Conservation (phyloP, 53 echinoderm and acorn worm species). For the Apostichopus leukothele region DNA sequence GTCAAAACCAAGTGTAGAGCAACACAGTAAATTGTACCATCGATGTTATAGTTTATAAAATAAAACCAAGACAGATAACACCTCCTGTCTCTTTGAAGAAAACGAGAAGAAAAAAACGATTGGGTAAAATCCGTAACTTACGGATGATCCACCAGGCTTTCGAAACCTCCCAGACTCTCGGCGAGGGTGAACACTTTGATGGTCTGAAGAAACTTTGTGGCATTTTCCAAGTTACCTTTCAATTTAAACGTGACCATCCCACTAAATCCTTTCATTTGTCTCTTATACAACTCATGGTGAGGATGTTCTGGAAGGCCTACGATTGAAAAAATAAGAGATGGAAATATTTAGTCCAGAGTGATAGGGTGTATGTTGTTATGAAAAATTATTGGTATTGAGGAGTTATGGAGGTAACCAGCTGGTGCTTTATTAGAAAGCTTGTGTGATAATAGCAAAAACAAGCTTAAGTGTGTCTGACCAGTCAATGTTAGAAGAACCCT, state of each 20-base stretch:
- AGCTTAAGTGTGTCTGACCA: no score
- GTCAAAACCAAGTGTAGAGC: no score
- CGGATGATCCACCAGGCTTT: slow-evolving; percentile 91
- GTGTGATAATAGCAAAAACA: no score
- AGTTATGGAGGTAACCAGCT: no score
- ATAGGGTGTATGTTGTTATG: no score
- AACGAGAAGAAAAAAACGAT: background rate
- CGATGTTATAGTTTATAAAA: background rate
- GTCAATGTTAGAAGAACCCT: no score
- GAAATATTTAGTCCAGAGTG: no score
- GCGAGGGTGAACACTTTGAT: slow-evolving; percentile 90
- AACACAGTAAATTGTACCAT: no score
- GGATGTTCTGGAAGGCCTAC: slow-evolving; percentile 91
- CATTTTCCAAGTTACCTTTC: slow-evolving; percentile 78
- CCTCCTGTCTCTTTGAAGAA: no score
- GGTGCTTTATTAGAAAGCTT: no score
- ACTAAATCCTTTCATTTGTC: slow-evolving; percentile 91
- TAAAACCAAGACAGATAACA: background rate
- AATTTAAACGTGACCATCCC: slow-evolving; percentile 89
- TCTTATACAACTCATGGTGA: slow-evolving; percentile 79
- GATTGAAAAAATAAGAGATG: no score
- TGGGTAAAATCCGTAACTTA: slow-evolving; percentile 54
- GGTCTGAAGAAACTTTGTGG: slow-evolving; percentile 70
- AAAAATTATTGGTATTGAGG: no score
- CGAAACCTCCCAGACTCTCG: slow-evolving; percentile 94